phyloP scores from a whole-genome alignment of 2,797 vertebrate genomes.

The Pangasius mekongensis region DNA sequence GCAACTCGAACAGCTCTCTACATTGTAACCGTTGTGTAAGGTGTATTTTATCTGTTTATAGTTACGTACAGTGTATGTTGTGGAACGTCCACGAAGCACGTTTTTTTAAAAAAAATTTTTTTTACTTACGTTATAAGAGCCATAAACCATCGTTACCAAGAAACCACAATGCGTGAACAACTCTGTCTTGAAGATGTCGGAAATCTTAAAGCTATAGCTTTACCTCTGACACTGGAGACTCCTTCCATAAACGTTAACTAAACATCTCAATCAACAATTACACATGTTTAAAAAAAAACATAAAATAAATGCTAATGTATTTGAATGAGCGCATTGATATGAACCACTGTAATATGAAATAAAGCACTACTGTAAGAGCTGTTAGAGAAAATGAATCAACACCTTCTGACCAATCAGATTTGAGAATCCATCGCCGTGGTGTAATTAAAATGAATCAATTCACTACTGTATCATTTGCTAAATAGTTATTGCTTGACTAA shows the following conservation, averaged over 20 bases:
- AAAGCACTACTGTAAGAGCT: not conserved
- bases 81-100: too few relatives aligned
- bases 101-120: too few relatives aligned
- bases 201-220: not conserved
- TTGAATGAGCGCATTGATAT: not conserved
- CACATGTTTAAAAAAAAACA: too few relatives aligned
- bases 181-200: not conserved
- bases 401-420: not conserved
- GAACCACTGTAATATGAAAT: not conserved
- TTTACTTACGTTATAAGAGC: not conserved
- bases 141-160: not conserved
- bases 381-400: not conserved
- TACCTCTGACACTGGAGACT: not conserved
- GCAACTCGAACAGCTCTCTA: not conserved
- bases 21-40: too few relatives aligned
- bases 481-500: not conserved
- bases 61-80: not conserved
- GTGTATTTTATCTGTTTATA: not conserved
- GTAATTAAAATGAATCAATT: not conserved
- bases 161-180: not conserved
- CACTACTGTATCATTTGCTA: not conserved
- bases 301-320: not conserved
- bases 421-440: not conserved
- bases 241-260: not conserved
- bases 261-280: not conserved